Conservation (phyloP, 1,140 invertebrate species). For the Pogonus chalceus region DNA sequence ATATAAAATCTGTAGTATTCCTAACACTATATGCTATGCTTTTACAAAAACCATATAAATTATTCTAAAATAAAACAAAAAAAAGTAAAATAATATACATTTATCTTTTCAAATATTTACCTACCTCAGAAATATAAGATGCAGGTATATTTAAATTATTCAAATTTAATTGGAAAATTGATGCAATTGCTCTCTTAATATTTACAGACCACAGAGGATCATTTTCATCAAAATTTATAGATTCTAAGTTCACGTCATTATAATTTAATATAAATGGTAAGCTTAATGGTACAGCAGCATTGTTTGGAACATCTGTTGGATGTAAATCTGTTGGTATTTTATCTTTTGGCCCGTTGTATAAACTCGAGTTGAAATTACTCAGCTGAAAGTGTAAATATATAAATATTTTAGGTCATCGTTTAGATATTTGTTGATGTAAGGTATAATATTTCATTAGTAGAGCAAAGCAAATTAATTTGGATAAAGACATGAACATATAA, state of each 20-base stretch:
- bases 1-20: conserved; percentile 8
- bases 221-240: conserved; percentile 20
- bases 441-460: too few relatives aligned
- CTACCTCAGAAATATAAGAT: conserved; percentile 15
- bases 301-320: not conserved
- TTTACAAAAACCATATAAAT: not conserved
- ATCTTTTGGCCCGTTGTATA: conserved; percentile 31
- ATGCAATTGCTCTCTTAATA: conserved; percentile 52
- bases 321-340: conserved; percentile 12
- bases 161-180: conserved; percentile 46
- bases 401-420: not conserved
- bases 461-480: too few relatives aligned
- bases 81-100: not conserved
- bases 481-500: too few relatives aligned
- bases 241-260: not conserved
- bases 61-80: not conserved
- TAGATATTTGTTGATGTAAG: too few relatives aligned
- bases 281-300: not conserved
- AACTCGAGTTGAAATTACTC: conserved; percentile 26
- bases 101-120: not conserved
- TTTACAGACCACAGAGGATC: conserved; percentile 56
- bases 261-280: not conserved
- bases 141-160: conserved; percentile 11
- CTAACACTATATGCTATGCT: not conserved
- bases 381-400: conserved; percentile 20